Evolutionary conservation across 2,113 vertebrate species (phyloP).

Genomic region (Peromyscus polionotus): DNA sequence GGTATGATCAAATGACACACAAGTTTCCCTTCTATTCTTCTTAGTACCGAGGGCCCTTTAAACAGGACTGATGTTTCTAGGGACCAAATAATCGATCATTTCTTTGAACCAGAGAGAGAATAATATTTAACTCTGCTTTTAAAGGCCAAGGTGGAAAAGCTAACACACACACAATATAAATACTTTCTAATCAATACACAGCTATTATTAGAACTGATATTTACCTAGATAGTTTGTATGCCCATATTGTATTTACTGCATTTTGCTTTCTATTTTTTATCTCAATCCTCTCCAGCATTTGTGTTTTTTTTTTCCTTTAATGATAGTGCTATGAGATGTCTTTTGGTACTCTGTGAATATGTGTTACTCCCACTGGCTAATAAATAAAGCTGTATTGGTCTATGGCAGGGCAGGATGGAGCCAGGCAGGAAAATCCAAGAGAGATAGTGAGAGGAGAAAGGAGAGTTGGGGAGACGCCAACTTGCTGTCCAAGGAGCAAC

Average conservation of each 20-base stretch:
- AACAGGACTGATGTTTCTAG: constrained; percentile 9
- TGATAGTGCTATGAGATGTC: background rate
- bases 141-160: constrained; percentile 77
- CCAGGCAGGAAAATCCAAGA: too few species aligned
- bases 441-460: too few species aligned
- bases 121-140: constrained; percentile 41
- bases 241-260: constrained; percentile 24
- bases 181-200: constrained; percentile 67
- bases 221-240: constrained; percentile 67
- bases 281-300: background rate
- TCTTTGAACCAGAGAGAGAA: constrained; percentile 37
- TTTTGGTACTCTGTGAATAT: too few species aligned
- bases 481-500: too few species aligned
- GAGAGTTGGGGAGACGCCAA: too few species aligned
- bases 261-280: constrained; percentile 36
- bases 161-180: constrained; percentile 74
- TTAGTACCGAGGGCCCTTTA: constrained; percentile 60
- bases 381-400: too few species aligned
- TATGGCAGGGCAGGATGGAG: too few species aligned
- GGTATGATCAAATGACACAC: constrained; percentile 35
- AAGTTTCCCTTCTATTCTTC: constrained; percentile 52
- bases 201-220: constrained; percentile 83
- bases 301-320: background rate
- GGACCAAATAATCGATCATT: constrained; percentile 62
- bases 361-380: too few species aligned